Base-by-base conservation (phyloP, 2,888 invertebrate species). In the Caenorhabditis uteleia region DNA sequence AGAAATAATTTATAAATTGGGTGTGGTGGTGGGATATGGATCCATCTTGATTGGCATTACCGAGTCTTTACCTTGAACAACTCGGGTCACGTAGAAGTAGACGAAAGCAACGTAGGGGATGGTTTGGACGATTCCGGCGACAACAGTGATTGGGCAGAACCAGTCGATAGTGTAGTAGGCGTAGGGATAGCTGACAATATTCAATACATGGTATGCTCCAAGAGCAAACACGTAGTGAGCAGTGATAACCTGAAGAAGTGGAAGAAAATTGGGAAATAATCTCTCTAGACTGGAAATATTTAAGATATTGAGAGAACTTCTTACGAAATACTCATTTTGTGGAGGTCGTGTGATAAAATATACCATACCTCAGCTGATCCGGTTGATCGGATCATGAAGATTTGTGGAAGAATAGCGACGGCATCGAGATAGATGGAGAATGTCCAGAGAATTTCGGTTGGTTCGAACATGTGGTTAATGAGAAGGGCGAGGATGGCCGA, bases 1-100 rank as follows among this genome's bases (percentile, higher is more conserved):
- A 6, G 36, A 18, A 18, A 5, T 5, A 40, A 47, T 51, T 14
- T 33, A 33, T 33, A 33, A 33, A 33, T 33, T 33, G 14, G 14
- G 10, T n/a, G n/a, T 33, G 33, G n/a, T n/a, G n/a, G n/a, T n/a
- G n/a, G n/a, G n/a, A n/a, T n/a, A n/a, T n/a, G 42, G 51, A 51
- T 58, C 46, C 42, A n/a, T 43, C 67, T 69, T 69, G 54, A 72
- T 69, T 7, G 72, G 68, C 10, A 72, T 58, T 34, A 69, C 72
- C 68, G 69, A 65, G 29, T 58, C 64, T 38, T 60, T 62, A 20
- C 56, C 62, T 29, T 73, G 53, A 26, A 68, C 67, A 44, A 92
- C 92, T 91, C 95, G 95, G 85, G 98, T 98, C 85, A 98, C 91
- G 87, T 98, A 98, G 77, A 98, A 89, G 87, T 99, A 99, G 89